Evolutionary conservation across 2,113 vertebrate species (phyloP).

Genomic region (Urocynchramus pylzowi): DNA sequence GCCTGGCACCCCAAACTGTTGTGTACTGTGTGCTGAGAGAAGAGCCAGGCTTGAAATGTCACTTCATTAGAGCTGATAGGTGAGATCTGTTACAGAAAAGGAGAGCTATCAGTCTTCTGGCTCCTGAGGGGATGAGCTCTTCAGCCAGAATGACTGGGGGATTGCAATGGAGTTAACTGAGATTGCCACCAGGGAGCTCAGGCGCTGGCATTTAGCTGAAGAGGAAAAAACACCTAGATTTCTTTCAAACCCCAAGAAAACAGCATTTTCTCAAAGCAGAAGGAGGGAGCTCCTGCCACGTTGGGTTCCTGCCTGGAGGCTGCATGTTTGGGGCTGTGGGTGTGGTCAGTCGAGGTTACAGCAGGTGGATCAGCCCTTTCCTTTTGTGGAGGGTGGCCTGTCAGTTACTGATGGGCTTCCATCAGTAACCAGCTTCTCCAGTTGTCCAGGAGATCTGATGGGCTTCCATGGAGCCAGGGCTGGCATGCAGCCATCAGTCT

Average conservation of each 20-base stretch:
- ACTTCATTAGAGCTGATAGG: slow-evolving; percentile 25
- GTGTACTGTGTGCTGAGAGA: neutral
- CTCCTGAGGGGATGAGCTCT: neutral
- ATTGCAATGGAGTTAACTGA: slow-evolving; percentile 17
- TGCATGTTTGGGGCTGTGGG: rapidly evolving
- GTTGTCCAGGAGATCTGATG: neutral
- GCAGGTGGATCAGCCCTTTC: neutral
- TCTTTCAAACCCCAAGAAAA: neutral
- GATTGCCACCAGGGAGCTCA: neutral
- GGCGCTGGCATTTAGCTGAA: neutral
- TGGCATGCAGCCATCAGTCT: neutral
- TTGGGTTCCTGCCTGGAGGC: neutral
- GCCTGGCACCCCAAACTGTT: neutral
- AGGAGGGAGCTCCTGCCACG: neutral
- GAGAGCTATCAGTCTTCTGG: neutral
- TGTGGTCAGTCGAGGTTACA: neutral
- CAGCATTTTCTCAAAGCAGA: neutral
- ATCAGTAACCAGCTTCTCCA: too few relatives aligned
- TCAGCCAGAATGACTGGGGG: neutral
- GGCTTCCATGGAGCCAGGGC: neutral
- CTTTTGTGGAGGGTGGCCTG: neutral
- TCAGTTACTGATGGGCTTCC: too few relatives aligned
- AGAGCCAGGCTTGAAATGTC: slow-evolving; percentile 21
- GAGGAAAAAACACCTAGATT: neutral
- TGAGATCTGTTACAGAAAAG: slow-evolving; percentile 1